Percentiles rank a stretch among this genome's conserved stretches.
phyloP scores from a whole-genome alignment of 2,797 vertebrate genomes.

The Spea hammondii region DNA sequence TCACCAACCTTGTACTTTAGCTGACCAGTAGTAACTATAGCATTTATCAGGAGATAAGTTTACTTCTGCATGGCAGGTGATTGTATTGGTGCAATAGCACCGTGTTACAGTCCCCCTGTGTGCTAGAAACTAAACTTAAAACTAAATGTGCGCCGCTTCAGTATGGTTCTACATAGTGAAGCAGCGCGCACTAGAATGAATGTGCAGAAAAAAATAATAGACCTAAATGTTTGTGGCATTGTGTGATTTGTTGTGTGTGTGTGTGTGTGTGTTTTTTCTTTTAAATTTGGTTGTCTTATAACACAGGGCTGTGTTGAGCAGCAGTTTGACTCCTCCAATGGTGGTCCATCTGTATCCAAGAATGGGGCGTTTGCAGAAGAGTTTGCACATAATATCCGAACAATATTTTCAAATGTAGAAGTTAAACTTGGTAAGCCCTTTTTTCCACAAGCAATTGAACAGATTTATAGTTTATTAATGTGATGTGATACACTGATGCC shows the following conservation, averaged over 20 bases:
- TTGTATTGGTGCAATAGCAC: too few relatives aligned
- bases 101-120: too few relatives aligned
- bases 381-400: constrained; percentile 87
- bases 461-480: neutral
- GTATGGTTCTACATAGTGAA: too few relatives aligned
- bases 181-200: too few relatives aligned
- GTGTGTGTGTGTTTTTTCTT: neutral
- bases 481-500: neutral
- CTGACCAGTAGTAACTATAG: too few relatives aligned
- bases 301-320: constrained; percentile 91
- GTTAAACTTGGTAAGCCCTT: constrained; percentile 84
- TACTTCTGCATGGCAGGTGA: too few relatives aligned
- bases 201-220: too few relatives aligned
- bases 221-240: too few relatives aligned
- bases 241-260: neutral
- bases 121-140: too few relatives aligned
- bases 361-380: constrained; percentile 94
- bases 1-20: too few relatives aligned
- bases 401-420: constrained; percentile 87
- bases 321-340: constrained; percentile 87
- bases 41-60: too few relatives aligned
- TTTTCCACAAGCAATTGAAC: constrained; percentile 13
- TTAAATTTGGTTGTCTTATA: constrained; percentile 15
- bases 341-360: constrained; percentile 86
- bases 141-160: too few relatives aligned